Percentiles rank a stretch among this genome's conserved stretches.
Evolutionary conservation across 2,888 invertebrate species (phyloP).

Genomic region (Ctena decussata): DNA sequence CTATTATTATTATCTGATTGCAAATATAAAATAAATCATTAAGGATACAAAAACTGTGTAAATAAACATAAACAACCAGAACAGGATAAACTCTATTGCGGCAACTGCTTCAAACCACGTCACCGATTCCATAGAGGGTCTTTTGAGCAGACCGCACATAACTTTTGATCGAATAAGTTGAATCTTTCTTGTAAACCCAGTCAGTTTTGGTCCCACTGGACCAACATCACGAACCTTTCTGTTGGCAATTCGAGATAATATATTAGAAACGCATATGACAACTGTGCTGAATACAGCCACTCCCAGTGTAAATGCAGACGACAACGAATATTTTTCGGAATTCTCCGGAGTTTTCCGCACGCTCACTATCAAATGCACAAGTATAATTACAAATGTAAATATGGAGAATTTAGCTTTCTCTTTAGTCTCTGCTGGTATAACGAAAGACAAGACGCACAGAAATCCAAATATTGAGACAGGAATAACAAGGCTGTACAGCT

Average conservation of each 20-base stretch:
- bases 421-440: constrained; percentile 39
- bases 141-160: background rate
- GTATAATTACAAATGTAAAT: background rate
- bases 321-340: constrained; percentile 50
- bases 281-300: constrained; percentile 45
- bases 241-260: background rate
- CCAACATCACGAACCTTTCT: background rate
- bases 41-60: background rate
- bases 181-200: background rate
- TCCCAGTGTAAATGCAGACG: constrained; percentile 35
- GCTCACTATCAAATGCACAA: constrained; percentile 14
- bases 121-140: background rate
- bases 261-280: background rate
- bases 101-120: constrained; percentile 1
- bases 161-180: background rate
- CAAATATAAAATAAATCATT: background rate
- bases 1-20: background rate
- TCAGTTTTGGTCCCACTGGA: background rate
- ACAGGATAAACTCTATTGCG: constrained; percentile 1
- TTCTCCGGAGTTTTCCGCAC: constrained; percentile 29
- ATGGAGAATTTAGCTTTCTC: constrained; percentile 43
- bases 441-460: constrained; percentile 51
- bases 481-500: constrained; percentile 49
- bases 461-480: constrained; percentile 51
- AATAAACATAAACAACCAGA: constrained; percentile 1